These are phyloP conservation scores for Grantiella picta DNA, from an alignment of 2,113 vertebrate species.

Conservation along the genomic window DNA sequence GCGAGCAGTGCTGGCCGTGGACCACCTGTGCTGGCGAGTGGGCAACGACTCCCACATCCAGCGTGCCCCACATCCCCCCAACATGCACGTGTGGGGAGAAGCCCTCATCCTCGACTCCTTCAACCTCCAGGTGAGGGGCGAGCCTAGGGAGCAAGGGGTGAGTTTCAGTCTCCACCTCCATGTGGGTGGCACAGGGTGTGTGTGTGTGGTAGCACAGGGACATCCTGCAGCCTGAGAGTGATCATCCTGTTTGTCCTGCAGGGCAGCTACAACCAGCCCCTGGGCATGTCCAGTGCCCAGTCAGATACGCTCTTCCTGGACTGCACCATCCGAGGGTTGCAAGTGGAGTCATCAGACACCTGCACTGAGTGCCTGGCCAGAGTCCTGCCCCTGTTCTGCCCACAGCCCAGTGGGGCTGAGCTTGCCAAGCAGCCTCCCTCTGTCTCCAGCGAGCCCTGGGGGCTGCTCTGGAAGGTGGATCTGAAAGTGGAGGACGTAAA, in stretches of 20 bases:
- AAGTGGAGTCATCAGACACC: slow-evolving; percentile 90
- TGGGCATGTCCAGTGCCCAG: slow-evolving; percentile 70
- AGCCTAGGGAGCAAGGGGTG: rapidly evolving
- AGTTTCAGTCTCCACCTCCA: not conserved
- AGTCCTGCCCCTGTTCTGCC: slow-evolving; percentile 77
- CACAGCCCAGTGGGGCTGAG: not conserved
- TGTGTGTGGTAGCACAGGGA: not conserved
- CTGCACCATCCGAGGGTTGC: slow-evolving; percentile 86
- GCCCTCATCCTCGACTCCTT: slow-evolving; percentile 89
- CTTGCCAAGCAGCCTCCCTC: not conserved
- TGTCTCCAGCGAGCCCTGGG: slow-evolving; percentile 37
- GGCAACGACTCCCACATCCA: slow-evolving; percentile 97
- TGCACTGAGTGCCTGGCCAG: slow-evolving; percentile 90
- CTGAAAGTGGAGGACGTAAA: slow-evolving; percentile 89
- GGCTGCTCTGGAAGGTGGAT: slow-evolving; percentile 85
- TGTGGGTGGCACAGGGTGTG: not conserved
- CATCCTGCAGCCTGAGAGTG: not conserved
- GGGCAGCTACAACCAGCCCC: slow-evolving; percentile 88
- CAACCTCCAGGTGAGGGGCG: slow-evolving; percentile 80
- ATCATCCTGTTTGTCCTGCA: slow-evolving; percentile 34
- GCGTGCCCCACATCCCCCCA: slow-evolving; percentile 89
- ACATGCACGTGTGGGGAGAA: slow-evolving; percentile 96
- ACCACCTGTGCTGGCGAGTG: slow-evolving; percentile 96
- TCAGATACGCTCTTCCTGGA: slow-evolving; percentile 81
- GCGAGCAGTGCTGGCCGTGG: slow-evolving; percentile 81